Evolutionary conservation across 2,888 invertebrate species (phyloP), one percentile per base, ranked within the genome.

Genomic region (Calliscelio sp.): DNA sequence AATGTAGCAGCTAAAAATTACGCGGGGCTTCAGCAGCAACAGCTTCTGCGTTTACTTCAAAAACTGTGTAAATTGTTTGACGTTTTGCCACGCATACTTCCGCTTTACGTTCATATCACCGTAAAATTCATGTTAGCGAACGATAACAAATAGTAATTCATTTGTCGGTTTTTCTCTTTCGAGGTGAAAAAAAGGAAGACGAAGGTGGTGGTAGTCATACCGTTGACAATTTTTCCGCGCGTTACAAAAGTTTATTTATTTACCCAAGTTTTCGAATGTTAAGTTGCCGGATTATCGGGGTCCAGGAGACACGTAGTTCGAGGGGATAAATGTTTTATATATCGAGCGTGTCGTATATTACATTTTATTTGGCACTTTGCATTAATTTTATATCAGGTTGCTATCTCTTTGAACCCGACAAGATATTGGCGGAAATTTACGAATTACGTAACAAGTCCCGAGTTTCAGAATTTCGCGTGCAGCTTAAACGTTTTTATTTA

Each of bases 311-410:
- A 32, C 38, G 53, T 46, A 32, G 46, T 71, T 46, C 10, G 28
- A 24, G n/a, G n/a, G n/a, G 71, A 59, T 59, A 59, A 57, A 59
- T 71, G 57, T 57, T 71, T 71, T 57, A 57, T 46, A 71, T 32
- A 59, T 46, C 41, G 71, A 44, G 46, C 46, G 16, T 16, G 71
- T 32, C 71, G 57, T 71, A 55, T 5, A 25, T 53, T 53, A 53
- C 18, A 6, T 55, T 57, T 70, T 57, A 57, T 57, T 57, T 25
- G 44, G 70, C 51, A 32, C 44, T 44, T 38, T 25, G 70, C 70
- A 57, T 70, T 70, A 70, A 70, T 70, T 70, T 70, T 57, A 57
- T 57, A 57, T 57, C 70, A 16, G 28, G 6, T 32, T 22, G 49
- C 65, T 51, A 28, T 70, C 44, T 55, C 57, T 53, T 55, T 41